Percentiles rank a stretch among this genome's conserved stretches.
phyloP scores from a whole-genome alignment of 2,113 vertebrate species.

The Picathartes gymnocephalus region DNA sequence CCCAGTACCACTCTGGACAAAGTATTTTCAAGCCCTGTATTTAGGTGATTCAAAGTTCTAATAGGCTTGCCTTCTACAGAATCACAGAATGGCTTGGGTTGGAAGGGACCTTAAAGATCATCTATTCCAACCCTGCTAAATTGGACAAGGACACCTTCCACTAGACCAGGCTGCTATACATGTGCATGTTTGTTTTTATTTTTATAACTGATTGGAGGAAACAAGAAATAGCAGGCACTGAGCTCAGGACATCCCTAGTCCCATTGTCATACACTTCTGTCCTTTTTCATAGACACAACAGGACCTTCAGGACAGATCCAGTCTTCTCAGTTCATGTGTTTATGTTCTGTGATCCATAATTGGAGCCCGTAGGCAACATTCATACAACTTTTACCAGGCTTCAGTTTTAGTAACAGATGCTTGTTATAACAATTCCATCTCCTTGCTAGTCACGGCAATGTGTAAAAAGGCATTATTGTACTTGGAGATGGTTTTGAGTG shows the following conservation, averaged over 20 bases:
- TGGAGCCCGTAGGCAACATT: neutral
- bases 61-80: neutral
- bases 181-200: neutral
- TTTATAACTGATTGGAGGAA: neutral
- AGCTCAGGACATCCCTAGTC: neutral
- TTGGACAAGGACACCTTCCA: neutral
- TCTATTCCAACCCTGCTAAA: neutral
- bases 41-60: neutral
- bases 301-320: neutral
- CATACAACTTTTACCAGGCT: neutral
- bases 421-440: neutral
- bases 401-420: neutral
- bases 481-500: neutral
- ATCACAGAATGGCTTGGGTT: neutral
- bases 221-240: neutral
- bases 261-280: neutral
- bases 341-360: neutral
- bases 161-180: neutral
- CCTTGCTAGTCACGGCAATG: neutral
- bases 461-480: neutral
- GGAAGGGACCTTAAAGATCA: neutral
- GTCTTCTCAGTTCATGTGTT: neutral
- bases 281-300: neutral
- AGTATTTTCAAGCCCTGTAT: neutral
- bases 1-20: neutral